phyloP scores from a whole-genome alignment of 1,140 invertebrate genomes.

The Megalonaias nervosa region DNA sequence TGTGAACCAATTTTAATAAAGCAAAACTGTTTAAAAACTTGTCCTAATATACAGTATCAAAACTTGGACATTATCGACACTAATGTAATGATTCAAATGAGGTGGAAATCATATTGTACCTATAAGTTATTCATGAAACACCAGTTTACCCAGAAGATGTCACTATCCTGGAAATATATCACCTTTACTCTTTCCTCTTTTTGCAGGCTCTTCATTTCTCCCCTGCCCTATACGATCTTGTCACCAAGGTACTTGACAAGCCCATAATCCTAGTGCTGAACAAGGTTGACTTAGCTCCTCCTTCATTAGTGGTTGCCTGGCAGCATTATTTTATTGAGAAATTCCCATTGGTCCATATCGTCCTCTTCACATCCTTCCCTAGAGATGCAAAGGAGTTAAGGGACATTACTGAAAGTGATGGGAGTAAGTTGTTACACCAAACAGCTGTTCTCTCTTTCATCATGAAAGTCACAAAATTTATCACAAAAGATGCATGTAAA shows the following conservation, averaged over 20 bases:
- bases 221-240: slow-evolving; percentile 87
- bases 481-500: no score
- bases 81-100: neutral
- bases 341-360: slow-evolving; percentile 84
- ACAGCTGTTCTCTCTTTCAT: no score
- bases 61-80: no score
- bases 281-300: slow-evolving; percentile 91
- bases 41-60: neutral
- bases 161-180: neutral
- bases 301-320: slow-evolving; percentile 89
- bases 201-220: slow-evolving; percentile 82
- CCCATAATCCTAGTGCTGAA: slow-evolving; percentile 91
- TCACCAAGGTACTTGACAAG: slow-evolving; percentile 83
- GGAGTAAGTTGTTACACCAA: neutral
- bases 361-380: slow-evolving; percentile 88
- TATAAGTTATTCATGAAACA: neutral
- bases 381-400: slow-evolving; percentile 36
- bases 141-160: neutral
- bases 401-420: slow-evolving; percentile 31
- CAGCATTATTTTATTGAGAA: slow-evolving; percentile 82
- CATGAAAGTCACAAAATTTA: no score
- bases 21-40: neutral
- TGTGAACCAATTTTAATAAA: neutral
- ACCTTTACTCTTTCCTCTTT: neutral
- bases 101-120: neutral